Evolutionary conservation across 2,113 vertebrate species (phyloP).

Genomic region (Sterna hirundo): DNA sequence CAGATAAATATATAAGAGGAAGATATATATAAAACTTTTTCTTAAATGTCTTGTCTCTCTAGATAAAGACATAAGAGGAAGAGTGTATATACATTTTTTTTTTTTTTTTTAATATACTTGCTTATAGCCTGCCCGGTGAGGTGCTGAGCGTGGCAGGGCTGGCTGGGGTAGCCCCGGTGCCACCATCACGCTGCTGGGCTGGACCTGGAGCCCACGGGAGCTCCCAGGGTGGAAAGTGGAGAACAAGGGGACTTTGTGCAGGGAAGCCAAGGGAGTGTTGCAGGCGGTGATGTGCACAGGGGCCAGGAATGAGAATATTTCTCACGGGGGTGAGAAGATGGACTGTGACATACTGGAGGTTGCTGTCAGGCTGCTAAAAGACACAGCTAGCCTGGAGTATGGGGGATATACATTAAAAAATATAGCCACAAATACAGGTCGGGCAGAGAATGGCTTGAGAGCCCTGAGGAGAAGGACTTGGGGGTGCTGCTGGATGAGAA

Average conservation of each 20-base stretch:
- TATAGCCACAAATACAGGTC: no score
- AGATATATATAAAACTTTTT: neutral
- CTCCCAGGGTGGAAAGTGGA: neutral
- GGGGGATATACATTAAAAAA: accelerated
- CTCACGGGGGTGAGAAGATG: neutral
- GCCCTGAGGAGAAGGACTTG: no score
- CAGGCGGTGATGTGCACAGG: neutral
- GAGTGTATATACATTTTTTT: neutral
- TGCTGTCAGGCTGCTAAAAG: neutral
- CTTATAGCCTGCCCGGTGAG: neutral
- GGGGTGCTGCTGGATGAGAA: no score
- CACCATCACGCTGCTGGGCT: neutral
- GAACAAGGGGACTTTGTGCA: neutral
- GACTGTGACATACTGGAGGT: neutral
- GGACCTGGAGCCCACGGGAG: accelerated
- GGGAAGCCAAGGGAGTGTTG: neutral
- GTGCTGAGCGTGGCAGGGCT: neutral
- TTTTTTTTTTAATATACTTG: no score
- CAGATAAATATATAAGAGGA: neutral
- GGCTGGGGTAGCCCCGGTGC: neutral
- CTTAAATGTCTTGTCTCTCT: neutral
- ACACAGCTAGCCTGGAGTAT: neutral
- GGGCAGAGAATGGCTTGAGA: no score
- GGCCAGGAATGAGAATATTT: neutral
- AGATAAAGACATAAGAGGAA: neutral